These are phyloP conservation scores for Aethes cnicana DNA, from an alignment of 2,888 invertebrate species.

Conservation along the genomic window DNA sequence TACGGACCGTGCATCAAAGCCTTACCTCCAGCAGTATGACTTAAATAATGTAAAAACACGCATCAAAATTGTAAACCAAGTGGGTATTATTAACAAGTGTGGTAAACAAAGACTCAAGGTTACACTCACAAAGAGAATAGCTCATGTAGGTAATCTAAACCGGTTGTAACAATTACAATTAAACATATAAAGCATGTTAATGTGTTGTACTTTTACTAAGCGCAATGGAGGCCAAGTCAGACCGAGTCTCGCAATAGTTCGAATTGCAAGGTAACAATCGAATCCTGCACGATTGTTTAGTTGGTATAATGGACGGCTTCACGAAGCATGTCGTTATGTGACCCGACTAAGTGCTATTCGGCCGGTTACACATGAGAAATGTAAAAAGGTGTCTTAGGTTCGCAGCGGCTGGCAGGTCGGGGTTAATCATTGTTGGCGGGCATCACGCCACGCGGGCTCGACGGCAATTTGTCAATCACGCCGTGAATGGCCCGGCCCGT, in stretches of 20 bases:
- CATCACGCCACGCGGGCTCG: slow-evolving; percentile 59
- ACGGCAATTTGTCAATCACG: slow-evolving; percentile 74
- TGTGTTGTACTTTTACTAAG: slow-evolving; percentile 24
- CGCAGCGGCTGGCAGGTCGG: slow-evolving; percentile 28
- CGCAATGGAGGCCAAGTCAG: slow-evolving; percentile 16
- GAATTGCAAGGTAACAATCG: slow-evolving; percentile 13
- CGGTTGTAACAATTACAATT: slow-evolving; percentile 2
- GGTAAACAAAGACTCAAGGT: no score
- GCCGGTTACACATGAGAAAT: slow-evolving; percentile 27
- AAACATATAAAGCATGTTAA: slow-evolving; percentile 2
- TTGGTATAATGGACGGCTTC: slow-evolving; percentile 2
- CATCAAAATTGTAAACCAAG: no score
- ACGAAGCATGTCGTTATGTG: slow-evolving; percentile 11
- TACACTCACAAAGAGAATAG: not conserved
- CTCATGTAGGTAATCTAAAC: not conserved
- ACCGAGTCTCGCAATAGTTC: slow-evolving; percentile 15
- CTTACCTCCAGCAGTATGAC: no score
- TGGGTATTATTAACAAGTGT: no score
- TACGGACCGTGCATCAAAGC: no score
- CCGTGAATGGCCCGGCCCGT: slow-evolving; percentile 53
- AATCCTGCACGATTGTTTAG: slow-evolving; percentile 9
- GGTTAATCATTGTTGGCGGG: slow-evolving; percentile 59
- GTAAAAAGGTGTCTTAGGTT: slow-evolving; percentile 22
- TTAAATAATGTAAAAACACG: no score
- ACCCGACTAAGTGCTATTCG: slow-evolving; percentile 23